Evolutionary conservation across 2,797 vertebrate genomes (phyloP).

Genomic region (Notoglanidium macrostoma): DNA sequence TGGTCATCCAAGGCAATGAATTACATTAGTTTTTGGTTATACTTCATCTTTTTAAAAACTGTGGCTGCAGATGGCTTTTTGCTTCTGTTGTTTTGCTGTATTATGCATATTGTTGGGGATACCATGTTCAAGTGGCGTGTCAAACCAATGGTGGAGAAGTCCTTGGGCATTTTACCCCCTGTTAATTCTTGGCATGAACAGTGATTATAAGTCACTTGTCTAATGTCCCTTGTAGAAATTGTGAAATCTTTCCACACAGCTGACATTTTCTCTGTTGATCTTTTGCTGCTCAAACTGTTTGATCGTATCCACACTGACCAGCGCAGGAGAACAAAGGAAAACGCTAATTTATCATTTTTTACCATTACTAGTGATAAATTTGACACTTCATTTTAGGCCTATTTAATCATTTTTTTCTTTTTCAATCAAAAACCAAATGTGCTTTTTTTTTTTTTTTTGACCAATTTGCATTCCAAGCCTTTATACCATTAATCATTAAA

Average conservation of each 20-base stretch:
- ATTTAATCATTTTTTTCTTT: background rate
- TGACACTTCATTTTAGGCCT: background rate
- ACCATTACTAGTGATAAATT: background rate
- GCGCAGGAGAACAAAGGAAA: background rate
- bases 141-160: slow-evolving; percentile 4
- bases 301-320: background rate
- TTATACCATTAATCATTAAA: background rate
- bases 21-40: background rate
- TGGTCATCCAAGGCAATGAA: background rate
- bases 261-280: slow-evolving; percentile 4
- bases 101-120: background rate
- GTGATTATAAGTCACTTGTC: slow-evolving; percentile 1
- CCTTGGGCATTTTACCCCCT: background rate
- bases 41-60: background rate
- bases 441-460: background rate
- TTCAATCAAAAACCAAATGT: background rate
- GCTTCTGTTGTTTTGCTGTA: slow-evolving; percentile 11
- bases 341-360: background rate
- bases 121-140: background rate
- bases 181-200: background rate
- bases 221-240: background rate
- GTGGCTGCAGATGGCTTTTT: background rate
- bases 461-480: background rate
- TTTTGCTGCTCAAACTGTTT: background rate
- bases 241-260: background rate